A percentile compares a stretch with the other conserved stretches of the same genome.
These are phyloP conservation scores for Frankliniella fusca DNA, from an alignment of 2,888 invertebrate genomes.

Conservation along the genomic window DNA sequence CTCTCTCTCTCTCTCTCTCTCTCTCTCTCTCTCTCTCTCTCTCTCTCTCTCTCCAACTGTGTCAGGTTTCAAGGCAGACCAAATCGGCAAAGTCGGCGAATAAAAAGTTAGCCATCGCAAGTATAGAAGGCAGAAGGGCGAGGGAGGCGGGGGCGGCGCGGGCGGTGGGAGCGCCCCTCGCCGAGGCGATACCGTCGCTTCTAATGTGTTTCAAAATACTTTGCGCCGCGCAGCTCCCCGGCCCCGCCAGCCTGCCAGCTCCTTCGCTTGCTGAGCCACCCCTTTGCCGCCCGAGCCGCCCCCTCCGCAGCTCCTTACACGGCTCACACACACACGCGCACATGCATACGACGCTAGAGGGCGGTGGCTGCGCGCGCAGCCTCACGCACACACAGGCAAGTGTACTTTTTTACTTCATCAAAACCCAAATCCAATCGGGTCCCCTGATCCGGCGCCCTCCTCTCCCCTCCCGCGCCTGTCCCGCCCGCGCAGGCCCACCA, in stretches of 20 bases:
- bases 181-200: constrained; percentile 15
- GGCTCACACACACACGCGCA: background rate
- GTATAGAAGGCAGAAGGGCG: background rate
- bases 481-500: background rate
- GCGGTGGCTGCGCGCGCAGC: background rate
- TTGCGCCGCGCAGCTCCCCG: background rate
- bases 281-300: background rate
- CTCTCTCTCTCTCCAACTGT: too few relatives aligned
- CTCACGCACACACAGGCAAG: background rate
- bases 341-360: background rate
- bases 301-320: background rate
- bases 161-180: background rate
- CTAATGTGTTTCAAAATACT: constrained; percentile 26
- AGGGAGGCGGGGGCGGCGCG: background rate
- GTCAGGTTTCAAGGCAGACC: constrained; percentile 8
- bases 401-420: constrained; percentile 26
- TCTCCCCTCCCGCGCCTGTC: background rate
- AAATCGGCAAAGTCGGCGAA: constrained; percentile 24
- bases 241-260: background rate
- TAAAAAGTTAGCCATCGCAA: constrained; percentile 22
- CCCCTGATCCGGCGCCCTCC: constrained; percentile 14
- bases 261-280: background rate
- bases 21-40: too few relatives aligned
- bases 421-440: constrained; percentile 26
- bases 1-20: too few relatives aligned